Evolutionary conservation across 2,113 vertebrate species (phyloP).

Genomic region (Dipodomys stephensi): DNA sequence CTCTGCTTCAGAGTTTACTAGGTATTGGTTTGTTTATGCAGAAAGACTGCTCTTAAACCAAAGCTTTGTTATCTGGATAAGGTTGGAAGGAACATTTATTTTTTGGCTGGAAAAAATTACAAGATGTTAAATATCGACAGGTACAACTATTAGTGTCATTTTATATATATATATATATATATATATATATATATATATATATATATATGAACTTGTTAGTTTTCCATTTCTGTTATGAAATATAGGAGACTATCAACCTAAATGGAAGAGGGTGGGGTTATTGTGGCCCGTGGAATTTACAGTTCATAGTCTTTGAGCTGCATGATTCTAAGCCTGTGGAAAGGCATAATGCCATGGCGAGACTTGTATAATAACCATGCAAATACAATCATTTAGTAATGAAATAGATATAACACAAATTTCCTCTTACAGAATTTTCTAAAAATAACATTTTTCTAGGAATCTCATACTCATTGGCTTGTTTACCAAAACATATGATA

Average conservation of each 20-base stretch:
- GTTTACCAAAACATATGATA: background rate
- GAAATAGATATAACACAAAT: background rate
- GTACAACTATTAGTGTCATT: too few relatives aligned
- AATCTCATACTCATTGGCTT: background rate
- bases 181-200: too few relatives aligned
- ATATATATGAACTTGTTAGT: too few relatives aligned
- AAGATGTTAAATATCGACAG: background rate
- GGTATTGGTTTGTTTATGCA: too few relatives aligned
- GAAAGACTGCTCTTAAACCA: too few relatives aligned
- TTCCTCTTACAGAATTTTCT: background rate
- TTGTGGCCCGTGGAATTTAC: background rate
- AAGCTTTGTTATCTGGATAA: too few relatives aligned
- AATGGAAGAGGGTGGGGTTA: too few relatives aligned
- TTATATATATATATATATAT: too few relatives aligned
- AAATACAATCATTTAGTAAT: background rate
- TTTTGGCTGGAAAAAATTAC: background rate
- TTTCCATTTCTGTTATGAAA: too few relatives aligned
- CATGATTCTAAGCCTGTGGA: background rate
- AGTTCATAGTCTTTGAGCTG: background rate
- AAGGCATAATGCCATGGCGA: background rate
- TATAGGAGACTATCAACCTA: too few relatives aligned
- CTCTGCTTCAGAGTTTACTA: too few relatives aligned
- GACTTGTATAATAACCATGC: background rate
- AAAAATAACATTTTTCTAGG: background rate
- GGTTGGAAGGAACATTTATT: background rate